These are phyloP conservation scores for Diphyllodes magnificus DNA, from an alignment of 2,113 vertebrate genomes.

Conservation along the genomic window DNA sequence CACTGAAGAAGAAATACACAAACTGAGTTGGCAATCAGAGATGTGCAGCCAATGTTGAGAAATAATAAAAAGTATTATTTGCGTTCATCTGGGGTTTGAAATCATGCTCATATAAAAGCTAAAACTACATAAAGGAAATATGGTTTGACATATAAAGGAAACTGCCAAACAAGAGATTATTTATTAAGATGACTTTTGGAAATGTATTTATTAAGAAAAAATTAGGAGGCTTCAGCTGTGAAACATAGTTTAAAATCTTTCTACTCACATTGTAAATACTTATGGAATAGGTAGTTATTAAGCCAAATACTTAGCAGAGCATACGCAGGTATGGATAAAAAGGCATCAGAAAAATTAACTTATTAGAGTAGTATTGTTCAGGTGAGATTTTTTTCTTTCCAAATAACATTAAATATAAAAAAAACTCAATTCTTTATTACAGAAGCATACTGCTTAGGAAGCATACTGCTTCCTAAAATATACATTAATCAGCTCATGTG, in stretches of 20 bases:
- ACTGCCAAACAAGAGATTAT: background rate
- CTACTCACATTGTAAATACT: background rate
- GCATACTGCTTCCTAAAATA: background rate
- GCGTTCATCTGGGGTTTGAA: background rate
- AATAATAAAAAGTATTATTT: background rate
- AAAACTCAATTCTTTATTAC: background rate
- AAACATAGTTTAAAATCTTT: background rate
- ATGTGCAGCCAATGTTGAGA: background rate
- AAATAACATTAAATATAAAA: background rate
- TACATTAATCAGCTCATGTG: background rate
- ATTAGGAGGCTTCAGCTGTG: background rate
- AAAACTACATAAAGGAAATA: background rate
- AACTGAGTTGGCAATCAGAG: background rate
- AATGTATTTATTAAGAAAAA: background rate
- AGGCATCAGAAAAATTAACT: background rate
- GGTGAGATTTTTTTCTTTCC: background rate
- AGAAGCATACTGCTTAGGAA: background rate
- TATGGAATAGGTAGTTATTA: background rate
- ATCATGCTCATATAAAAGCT: background rate
- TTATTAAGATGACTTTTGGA: background rate
- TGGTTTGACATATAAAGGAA: background rate
- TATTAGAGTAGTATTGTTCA: background rate
- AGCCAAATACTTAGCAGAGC: background rate
- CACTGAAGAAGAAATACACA: background rate
- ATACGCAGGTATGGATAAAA: background rate